Conservation (phyloP, 92 coral and sea anemone genomes). For the Meandrina meandrites region DNA sequence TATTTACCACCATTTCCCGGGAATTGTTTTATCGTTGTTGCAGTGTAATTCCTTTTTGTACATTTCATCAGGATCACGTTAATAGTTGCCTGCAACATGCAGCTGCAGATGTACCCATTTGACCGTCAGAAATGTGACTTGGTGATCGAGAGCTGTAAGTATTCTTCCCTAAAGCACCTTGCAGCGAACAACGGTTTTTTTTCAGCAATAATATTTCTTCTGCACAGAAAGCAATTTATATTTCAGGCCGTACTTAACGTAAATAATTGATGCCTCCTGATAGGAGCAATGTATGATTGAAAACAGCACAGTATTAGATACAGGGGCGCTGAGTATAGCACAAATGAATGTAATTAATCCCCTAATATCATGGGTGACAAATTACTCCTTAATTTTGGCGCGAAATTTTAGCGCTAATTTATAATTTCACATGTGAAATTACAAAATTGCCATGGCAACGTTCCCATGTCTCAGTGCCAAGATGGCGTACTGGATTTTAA, state of each 20-base stretch:
- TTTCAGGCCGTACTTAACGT: neutral
- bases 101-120: constrained; percentile 47
- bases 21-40: neutral
- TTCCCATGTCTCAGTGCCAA: too few relatives aligned
- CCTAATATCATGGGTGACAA: too few relatives aligned
- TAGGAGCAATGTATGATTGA: neutral
- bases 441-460: too few relatives aligned
- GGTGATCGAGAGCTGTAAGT: constrained; percentile 53
- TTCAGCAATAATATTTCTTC: too few relatives aligned
- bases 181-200: neutral
- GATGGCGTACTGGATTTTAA: too few relatives aligned
- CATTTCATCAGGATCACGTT: constrained; percentile 36
- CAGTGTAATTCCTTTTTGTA: neutral
- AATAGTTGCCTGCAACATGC: constrained; percentile 41
- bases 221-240: neutral
- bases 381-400: too few relatives aligned
- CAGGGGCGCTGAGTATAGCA: too few relatives aligned
- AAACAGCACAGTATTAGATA: too few relatives aligned
- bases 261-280: too few relatives aligned
- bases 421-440: too few relatives aligned
- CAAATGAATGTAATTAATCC: too few relatives aligned
- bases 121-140: constrained; percentile 47
- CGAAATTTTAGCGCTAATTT: too few relatives aligned
- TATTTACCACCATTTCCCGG: neutral
- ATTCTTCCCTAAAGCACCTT: neutral